Percentiles rank a stretch among this genome's conserved stretches.
phyloP scores from a whole-genome alignment of 2,113 vertebrate species.

The Petrocephalus microphthalmus region DNA sequence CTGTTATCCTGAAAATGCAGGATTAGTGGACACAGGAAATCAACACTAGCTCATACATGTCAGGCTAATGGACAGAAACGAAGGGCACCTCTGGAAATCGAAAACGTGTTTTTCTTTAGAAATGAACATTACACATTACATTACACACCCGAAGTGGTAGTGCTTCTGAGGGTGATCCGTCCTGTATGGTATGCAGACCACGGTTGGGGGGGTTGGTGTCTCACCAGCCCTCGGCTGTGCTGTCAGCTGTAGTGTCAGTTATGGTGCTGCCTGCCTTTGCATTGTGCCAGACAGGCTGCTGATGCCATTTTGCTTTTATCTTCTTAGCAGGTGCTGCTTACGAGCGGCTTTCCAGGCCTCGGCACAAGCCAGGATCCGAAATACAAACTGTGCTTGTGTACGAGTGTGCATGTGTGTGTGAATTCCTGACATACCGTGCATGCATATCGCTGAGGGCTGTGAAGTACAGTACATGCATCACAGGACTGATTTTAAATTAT shows the following conservation, averaged over 20 bases:
- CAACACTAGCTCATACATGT: not conserved
- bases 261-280: not conserved
- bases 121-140: not conserved
- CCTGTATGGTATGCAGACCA: not conserved
- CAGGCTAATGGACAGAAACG: not conserved
- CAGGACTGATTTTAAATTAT: too few relatives aligned
- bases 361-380: not conserved
- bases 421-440: too few relatives aligned
- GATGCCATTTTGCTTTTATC: not conserved
- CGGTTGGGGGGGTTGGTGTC: not conserved
- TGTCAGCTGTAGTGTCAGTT: not conserved
- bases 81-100: too few relatives aligned
- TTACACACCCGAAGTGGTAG: not conserved
- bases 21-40: not conserved
- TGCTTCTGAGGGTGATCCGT: not conserved
- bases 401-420: not conserved
- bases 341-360: not conserved
- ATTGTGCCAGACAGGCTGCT: not conserved
- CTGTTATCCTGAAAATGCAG: not conserved
- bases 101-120: not conserved
- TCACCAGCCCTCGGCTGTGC: not conserved
- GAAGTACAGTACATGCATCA: too few relatives aligned
- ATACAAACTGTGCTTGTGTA: not conserved
- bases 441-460: too few relatives aligned
- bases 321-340: not conserved